Conservation (phyloP, 2,797 vertebrate species). For the Gallinago stenura region DNA sequence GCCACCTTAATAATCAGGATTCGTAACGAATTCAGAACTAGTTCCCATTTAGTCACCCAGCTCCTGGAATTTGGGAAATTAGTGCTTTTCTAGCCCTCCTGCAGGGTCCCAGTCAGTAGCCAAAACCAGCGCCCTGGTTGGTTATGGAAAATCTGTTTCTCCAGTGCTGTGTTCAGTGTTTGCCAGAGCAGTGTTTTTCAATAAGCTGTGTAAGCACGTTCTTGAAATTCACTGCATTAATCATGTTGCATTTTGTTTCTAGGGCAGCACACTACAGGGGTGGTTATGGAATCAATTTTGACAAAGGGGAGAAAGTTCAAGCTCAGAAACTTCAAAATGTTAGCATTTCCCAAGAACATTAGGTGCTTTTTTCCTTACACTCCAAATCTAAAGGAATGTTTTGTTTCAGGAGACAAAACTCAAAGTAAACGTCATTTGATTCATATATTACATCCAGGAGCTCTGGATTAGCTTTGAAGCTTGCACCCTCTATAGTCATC, state of each 20-base stretch:
- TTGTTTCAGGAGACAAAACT: background rate
- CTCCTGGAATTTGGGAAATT: background rate
- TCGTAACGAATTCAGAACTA: background rate
- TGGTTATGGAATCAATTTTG: background rate
- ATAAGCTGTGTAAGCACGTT: background rate
- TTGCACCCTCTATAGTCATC: background rate
- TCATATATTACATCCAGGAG: background rate
- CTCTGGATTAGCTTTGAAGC: background rate
- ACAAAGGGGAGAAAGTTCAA: background rate
- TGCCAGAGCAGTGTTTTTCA: background rate
- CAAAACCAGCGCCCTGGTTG: accelerated
- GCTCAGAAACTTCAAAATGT: background rate
- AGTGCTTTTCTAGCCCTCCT: background rate
- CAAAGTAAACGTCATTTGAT: background rate
- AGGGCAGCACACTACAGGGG: background rate
- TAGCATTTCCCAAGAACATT: background rate
- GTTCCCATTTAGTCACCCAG: background rate
- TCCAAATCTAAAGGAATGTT: background rate
- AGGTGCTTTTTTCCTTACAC: background rate
- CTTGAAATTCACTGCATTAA: background rate
- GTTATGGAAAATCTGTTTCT: background rate
- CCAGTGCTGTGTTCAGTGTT: background rate
- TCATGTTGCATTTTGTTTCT: background rate
- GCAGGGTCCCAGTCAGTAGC: background rate
- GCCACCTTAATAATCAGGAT: background rate